phyloP scores from a whole-genome alignment of 2,797 vertebrate species.

The Halcyon smyrnensis region DNA sequence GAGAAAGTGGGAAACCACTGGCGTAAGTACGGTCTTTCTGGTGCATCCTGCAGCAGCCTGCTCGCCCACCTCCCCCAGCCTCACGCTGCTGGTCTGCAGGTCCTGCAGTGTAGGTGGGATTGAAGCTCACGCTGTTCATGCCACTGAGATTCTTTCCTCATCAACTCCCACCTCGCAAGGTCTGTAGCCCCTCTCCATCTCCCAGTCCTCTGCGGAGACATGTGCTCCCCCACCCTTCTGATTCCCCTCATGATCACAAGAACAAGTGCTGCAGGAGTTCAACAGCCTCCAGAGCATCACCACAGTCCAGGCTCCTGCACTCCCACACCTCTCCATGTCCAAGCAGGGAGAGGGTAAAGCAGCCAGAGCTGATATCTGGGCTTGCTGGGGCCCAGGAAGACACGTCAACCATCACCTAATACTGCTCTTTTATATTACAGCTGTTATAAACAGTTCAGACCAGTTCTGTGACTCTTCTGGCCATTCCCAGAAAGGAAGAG shows the following conservation, averaged over 20 bases:
- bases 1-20: not conserved
- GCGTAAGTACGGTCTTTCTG: not conserved
- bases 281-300: not conserved
- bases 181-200: not conserved
- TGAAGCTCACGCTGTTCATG: not conserved
- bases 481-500: not conserved
- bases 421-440: no score
- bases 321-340: not conserved
- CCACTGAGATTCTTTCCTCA: not conserved
- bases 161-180: not conserved
- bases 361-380: not conserved
- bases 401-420: not conserved
- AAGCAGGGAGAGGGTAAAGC: fast-evolving
- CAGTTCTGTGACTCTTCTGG: not conserved
- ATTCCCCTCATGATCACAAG: not conserved
- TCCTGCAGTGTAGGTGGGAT: fast-evolving
- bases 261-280: no score
- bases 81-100: no score
- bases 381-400: not conserved
- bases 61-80: not conserved
- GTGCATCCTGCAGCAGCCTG: not conserved
- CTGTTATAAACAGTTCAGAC: not conserved
- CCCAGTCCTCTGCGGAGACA: not conserved
- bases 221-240: not conserved
- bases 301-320: no score